Evolutionary conservation across 2,797 vertebrate species (phyloP), one percentile per base, ranked within the genome.

Genomic region (Hybognathus amarus): DNA sequence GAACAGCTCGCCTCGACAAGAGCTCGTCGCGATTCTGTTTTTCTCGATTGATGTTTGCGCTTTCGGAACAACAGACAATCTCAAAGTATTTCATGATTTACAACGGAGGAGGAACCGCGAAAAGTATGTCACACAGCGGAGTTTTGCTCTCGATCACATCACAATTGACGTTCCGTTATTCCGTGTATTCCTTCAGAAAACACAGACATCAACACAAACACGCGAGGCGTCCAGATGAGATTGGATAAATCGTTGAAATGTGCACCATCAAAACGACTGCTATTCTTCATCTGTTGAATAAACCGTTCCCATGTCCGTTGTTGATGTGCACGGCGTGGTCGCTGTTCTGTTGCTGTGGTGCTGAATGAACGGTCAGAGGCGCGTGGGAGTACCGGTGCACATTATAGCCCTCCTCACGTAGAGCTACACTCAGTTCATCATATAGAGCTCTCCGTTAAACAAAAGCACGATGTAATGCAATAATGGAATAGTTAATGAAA

Each of bases 281-380:
- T 18, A 30, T 33, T 27, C 42, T 33, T 27, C 42, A 22, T 27
- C 20, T 56, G 69, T 50, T 8, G 20, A n/a, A 70, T 27, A 22
- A 64, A 22, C 54, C 12, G 27, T 63, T 33, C 54, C 40, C 66
- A 18, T 71, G 30, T 50, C 66, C 27, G 66, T 68, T 36, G 42
- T 40, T 54, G 45, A 61, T 50, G 61, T 67, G 80, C 74, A 3
- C 75, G 10, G 27, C 9, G 40, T 33, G n/a, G 82, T 78, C 82
- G 94, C 94, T 95, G 94, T 94, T 92, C 94, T 90, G 87, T 70
- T 71, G 91, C 90, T 86, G 86, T 90, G 94, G 94, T 95, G 94
- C 94, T 95, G 94, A 95, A 91, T 87, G 85, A 89, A 84, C 70
- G 89, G 88, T 24, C 88, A 80, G 75, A 64, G 81, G 82, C 83